phyloP scores from a whole-genome alignment of 2,888 invertebrate genomes.

The Leistus spinibarbis region DNA sequence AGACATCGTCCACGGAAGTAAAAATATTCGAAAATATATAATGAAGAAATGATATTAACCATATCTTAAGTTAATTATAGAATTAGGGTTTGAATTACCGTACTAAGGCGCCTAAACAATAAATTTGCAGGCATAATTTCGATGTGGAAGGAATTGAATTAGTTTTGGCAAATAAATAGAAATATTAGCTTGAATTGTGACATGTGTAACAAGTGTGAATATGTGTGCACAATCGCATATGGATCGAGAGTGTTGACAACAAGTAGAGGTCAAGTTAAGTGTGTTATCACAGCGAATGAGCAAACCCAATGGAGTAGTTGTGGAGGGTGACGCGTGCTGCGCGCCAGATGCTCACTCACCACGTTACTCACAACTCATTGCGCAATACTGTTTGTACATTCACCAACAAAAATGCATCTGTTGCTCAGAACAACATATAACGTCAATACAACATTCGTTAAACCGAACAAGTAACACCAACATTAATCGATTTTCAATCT shows the following conservation, averaged over 20 bases:
- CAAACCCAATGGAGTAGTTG: conserved; percentile 3
- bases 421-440: neutral
- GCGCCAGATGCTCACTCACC: conserved; percentile 4
- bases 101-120: neutral
- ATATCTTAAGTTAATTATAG: too few species aligned
- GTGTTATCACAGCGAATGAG: conserved; percentile 14
- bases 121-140: neutral
- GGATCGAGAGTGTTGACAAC: neutral
- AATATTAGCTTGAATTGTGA: neutral
- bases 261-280: conserved; percentile 20
- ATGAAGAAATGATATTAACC: too few species aligned
- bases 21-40: too few species aligned
- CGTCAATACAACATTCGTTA: neutral
- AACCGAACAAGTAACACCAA: neutral
- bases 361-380: neutral
- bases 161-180: neutral
- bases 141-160: neutral
- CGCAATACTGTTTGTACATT: neutral
- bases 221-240: neutral
- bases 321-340: neutral
- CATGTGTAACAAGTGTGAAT: conserved; percentile 1
- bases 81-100: too few species aligned
- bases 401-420: neutral
- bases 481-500: neutral
- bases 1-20: too few species aligned